Percentiles rank a stretch among this genome's conserved stretches.
Conservation (phyloP, 2,888 invertebrate genomes). For the Standfussiana lucernea region DNA sequence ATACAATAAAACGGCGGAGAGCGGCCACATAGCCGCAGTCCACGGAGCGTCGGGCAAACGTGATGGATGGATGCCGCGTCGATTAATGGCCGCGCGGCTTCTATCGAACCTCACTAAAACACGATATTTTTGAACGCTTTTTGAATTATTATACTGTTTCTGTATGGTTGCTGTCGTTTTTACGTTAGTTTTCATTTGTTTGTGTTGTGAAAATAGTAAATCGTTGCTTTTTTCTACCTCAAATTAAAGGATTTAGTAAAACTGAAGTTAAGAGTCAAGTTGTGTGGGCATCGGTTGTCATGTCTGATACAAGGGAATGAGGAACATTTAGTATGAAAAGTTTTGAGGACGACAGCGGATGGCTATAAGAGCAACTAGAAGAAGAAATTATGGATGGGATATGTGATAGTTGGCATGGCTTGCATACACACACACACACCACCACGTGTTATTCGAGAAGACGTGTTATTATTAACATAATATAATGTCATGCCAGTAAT, state of each 20-base stretch:
- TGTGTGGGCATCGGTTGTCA: not conserved
- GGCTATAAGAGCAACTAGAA: too few species aligned
- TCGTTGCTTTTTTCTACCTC: not conserved
- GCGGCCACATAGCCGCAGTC: conserved; percentile 14
- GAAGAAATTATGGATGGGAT: not conserved
- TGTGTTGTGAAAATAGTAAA: not conserved
- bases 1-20: conserved; percentile 40
- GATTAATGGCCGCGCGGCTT: conserved; percentile 42
- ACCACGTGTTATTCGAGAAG: not conserved
- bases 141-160: conserved; percentile 30
- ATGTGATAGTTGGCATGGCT: not conserved
- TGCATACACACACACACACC: too few species aligned
- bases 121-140: conserved; percentile 38
- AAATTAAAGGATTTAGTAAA: not conserved
- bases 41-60: conserved; percentile 43
- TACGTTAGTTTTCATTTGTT: not conserved
- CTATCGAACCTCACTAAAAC: conserved; percentile 30
- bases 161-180: not conserved
- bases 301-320: not conserved
- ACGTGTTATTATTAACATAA: not conserved
- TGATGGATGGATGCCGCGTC: conserved; percentile 53
- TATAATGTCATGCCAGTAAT: too few species aligned
- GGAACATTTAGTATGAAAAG: too few species aligned
- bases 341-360: not conserved
- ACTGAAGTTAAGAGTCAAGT: not conserved